Evolutionary conservation across 2,113 vertebrate species (phyloP).

Genomic region (Typhlomys cinereus): DNA sequence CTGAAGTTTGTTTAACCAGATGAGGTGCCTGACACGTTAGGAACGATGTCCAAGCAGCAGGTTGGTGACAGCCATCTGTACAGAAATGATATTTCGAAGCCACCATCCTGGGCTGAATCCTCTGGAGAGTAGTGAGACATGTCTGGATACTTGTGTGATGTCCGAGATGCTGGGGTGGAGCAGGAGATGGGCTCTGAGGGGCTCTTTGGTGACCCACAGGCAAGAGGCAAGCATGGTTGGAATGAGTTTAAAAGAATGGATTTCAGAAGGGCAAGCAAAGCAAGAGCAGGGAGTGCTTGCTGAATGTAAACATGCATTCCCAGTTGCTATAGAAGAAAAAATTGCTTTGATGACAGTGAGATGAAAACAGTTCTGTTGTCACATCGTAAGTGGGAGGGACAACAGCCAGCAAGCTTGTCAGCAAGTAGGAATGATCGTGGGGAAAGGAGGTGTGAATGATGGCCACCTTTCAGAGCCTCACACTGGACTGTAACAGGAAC

Average conservation of each 20-base stretch:
- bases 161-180: neutral
- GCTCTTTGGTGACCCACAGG: neutral
- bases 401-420: neutral
- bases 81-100: neutral
- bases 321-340: neutral
- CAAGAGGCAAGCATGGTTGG: neutral
- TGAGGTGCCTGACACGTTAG: neutral
- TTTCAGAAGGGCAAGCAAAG: neutral
- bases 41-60: neutral
- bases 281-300: neutral
- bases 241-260: neutral
- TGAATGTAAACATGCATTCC: neutral
- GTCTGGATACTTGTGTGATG: neutral
- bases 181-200: no score
- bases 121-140: neutral
- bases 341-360: neutral
- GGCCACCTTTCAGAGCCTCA: neutral
- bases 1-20: neutral
- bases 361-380: neutral
- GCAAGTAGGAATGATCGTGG: neutral
- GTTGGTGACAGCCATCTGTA: neutral
- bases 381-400: neutral
- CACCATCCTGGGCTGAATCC: neutral
- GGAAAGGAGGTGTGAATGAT: neutral
- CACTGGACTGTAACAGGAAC: neutral